phyloP scores from a whole-genome alignment of 2,888 invertebrate species.

The Eurois occulta region DNA sequence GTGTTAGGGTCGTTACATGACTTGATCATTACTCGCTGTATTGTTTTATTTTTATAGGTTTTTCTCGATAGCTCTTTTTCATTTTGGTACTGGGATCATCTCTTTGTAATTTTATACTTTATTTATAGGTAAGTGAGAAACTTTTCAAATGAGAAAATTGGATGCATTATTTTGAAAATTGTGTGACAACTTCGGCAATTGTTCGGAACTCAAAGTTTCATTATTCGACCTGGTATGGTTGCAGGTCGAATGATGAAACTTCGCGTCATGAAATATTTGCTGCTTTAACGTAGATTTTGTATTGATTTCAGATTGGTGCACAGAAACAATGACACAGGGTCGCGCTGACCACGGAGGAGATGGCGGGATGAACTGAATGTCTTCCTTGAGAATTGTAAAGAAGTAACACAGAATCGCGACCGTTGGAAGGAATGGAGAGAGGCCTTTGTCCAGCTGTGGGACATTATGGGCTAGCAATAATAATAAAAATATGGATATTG shows the following conservation, averaged over 20 bases:
- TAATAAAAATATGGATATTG: neutral
- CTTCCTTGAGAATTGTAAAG: neutral
- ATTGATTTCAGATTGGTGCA: neutral
- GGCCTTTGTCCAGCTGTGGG: neutral
- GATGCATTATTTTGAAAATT: too few species aligned
- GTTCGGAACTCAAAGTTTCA: too few species aligned
- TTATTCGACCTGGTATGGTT: too few species aligned
- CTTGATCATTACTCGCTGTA: neutral
- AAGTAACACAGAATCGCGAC: neutral
- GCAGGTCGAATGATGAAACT: too few species aligned
- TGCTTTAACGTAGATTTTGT: neutral
- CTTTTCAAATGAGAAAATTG: too few species aligned
- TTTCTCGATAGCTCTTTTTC: neutral
- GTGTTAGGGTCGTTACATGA: conserved; percentile 33
- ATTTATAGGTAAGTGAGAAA: neutral
- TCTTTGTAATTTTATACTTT: neutral
- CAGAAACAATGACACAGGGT: neutral
- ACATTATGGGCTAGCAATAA: neutral
- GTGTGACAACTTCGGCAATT: too few species aligned
- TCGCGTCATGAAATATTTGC: neutral
- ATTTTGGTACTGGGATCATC: neutral
- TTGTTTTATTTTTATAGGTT: neutral
- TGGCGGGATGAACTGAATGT: neutral
- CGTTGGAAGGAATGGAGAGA: neutral
- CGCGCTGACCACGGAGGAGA: neutral